A percentile compares a stretch with the other conserved stretches of the same genome.
Conservation (phyloP, 1,140 invertebrate species). For the Cydia amplana region DNA sequence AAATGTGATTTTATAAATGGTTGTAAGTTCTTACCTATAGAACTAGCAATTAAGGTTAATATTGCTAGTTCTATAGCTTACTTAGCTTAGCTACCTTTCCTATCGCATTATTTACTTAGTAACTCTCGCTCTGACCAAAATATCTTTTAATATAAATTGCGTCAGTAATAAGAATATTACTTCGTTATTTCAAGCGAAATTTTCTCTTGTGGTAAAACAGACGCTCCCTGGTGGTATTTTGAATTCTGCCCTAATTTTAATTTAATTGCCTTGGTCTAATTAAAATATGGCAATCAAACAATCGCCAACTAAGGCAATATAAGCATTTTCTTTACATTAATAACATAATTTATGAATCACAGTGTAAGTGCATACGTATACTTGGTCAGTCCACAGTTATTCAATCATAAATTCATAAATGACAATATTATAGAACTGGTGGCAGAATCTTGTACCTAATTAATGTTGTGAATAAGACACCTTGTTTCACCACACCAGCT, state of each 20-base stretch:
- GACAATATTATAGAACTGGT: too few species aligned
- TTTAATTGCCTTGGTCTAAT: slow-evolving; percentile 52
- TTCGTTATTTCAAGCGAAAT: slow-evolving; percentile 34
- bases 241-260: slow-evolving; percentile 55
- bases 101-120: not conserved
- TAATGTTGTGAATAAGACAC: too few species aligned
- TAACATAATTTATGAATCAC: too few species aligned
- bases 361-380: too few species aligned
- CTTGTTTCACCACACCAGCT: not conserved
- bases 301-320: slow-evolving; percentile 15
- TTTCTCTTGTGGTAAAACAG: not conserved
- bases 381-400: too few species aligned
- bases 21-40: too few species aligned
- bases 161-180: slow-evolving; percentile 36
- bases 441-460: too few species aligned
- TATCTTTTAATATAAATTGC: slow-evolving; percentile 37
- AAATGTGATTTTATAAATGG: too few species aligned
- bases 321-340: not conserved
- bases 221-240: slow-evolving; percentile 24
- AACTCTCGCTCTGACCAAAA: slow-evolving; percentile 30
- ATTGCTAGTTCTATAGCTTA: not conserved
- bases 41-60: not conserved
- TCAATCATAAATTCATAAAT: too few species aligned
- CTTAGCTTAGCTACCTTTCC: too few species aligned
- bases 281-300: slow-evolving; percentile 61